These are phyloP conservation scores for Lanius collurio DNA, from an alignment of 2,113 vertebrate species.

Conservation along the genomic window DNA sequence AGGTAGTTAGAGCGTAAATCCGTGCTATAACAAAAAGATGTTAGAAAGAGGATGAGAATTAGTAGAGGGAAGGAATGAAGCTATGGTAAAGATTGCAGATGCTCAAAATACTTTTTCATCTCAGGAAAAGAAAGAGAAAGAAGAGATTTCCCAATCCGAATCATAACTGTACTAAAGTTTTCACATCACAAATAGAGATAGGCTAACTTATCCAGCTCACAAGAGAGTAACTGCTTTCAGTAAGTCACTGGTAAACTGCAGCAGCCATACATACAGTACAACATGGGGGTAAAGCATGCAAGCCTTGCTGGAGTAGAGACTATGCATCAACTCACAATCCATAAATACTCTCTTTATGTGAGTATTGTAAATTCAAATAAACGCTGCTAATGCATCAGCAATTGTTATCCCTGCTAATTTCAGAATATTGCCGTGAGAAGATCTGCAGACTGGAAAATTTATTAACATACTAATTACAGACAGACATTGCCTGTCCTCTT, in stretches of 20 bases:
- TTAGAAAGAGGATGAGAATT: neutral
- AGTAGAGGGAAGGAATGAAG: neutral
- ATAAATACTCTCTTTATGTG: neutral
- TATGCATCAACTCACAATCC: neutral
- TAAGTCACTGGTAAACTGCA: neutral
- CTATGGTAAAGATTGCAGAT: neutral
- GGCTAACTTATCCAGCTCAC: neutral
- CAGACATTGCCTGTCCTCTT: conserved; percentile 10
- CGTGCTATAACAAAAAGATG: conserved; percentile 71
- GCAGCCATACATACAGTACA: neutral
- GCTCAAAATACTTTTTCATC: neutral
- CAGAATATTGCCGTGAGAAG: neutral
- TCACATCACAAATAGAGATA: neutral
- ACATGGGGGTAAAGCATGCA: neutral
- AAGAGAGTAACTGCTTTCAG: neutral
- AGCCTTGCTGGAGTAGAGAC: neutral
- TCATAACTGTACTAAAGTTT: neutral
- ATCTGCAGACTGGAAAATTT: neutral
- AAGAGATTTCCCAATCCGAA: neutral
- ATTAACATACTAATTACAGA: neutral
- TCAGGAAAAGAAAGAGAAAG: neutral
- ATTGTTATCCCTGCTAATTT: neutral
- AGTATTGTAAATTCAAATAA: neutral
- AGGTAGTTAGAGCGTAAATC: conserved; percentile 97
- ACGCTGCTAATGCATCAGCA: neutral